Evolutionary conservation across 2,797 vertebrate species (phyloP), one percentile per base, ranked within the genome.

Genomic region (Phalloptychus januarius): DNA sequence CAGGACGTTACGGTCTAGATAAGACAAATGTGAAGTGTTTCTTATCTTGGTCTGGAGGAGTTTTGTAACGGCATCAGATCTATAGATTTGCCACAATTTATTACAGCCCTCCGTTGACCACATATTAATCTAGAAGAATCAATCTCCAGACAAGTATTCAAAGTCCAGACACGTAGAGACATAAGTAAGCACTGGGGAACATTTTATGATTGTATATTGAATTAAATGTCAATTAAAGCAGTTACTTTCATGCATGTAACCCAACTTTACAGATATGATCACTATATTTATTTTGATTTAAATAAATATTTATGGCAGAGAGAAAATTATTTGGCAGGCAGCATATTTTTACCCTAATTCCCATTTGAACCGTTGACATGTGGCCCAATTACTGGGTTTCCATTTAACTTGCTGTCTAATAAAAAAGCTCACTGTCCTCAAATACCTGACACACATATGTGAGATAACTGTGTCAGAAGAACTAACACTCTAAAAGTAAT

Each of bases 51-150:
- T 48, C 72, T 10, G 67, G n/a, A 52, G 31, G 36, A 71, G 31
- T 79, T 72, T 46, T 77, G 50, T 85, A 82, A 84, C 45, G 23
- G 71, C 71, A 79, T 48, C 4, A 0, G 40, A 71, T 63, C n/a
- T 12, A 61, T 31, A 69, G 71, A 52, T 72, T 31, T 23, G 50
- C 78, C 77, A 78, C 58, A 77, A 81, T 76, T 74, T 38, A 28
- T 42, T 33, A 7, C 18, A 58, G 44, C 61, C 61, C 72, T 58
- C 1, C 74, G 77, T 67, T 70, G 73, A 31, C 31, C 31, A 63
- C 67, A 84, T 45, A 75, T 56, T 38, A 25, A 54, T 25, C 46
- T 44, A 76, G 74, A 42, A 46, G 54, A 50, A 58, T 28, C 71
- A 74, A 33, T 28, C 31, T 63, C 48, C 63, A 65, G 58, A 70